Evolutionary conservation across 1,140 invertebrate species (phyloP), one percentile per base, ranked within the genome.

Genomic region (Hermatobates lingyangjiaoensis): DNA sequence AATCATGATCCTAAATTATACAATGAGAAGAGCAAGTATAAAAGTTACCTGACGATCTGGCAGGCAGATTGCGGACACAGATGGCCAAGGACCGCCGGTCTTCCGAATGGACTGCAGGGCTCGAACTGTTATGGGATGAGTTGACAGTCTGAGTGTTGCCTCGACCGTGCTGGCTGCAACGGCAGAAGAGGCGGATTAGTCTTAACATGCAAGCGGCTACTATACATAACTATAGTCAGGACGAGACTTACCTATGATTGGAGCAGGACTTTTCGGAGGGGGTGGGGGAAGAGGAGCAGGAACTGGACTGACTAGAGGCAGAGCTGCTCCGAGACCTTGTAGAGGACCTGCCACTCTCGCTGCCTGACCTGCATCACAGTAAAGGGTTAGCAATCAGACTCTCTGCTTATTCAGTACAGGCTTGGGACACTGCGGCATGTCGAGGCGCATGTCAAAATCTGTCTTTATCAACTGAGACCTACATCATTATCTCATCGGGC

Each of bases 21-120:
- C 30, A 34, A 10, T 7, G 30, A 10, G 30, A 34, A 34, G 30
- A 34, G 30, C n/a, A 34, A 34, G 2, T 25, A 46, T 27, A 45
- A 18, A 21, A 60, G 63, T 58, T 62, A 76, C 74, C 74, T 66
- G 74, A 76, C 54, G 90, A 94, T 58, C 90, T 73, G 42, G 81
- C 74, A 50, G 90, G 90, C 56, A 95, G 69, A 66, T 93, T 92
- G 58, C 82, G 76, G 47, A 95, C 89, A 69, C 87, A 89, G 61
- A 96, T 93, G 39, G 87, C 89, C 53, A 91, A 67, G 28, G 86
- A 81, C 54, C 81, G 69, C 53, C 80, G 74, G 58, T 87, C 83
- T 61, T 81, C 80, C 54, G 74, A 67, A 58, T 74, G 70, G 50
- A 69, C 68, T 53, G 66, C 63, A 55, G 66, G 62, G 63, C 68